Base-by-base conservation (phyloP, 37 sponge, comb jelly and placozoan genomes). In the Sycon ciliatum region DNA sequence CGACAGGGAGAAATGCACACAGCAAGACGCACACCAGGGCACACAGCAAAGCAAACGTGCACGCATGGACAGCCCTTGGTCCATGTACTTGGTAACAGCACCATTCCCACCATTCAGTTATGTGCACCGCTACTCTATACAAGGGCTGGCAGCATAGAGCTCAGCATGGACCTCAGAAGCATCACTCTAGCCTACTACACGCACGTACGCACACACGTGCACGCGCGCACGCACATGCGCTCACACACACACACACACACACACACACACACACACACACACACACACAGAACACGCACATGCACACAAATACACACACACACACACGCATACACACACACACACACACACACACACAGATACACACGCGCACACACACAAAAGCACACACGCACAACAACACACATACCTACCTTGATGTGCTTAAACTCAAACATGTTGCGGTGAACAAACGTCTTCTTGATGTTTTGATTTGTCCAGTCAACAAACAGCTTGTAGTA, bases 361-460 rank as follows among this genome's bases (percentile, higher is more conserved):
- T 38, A 33, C 38, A 36, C 77, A 42, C 67, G 5, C 67, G 66
- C 53, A 32, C 77, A 76, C 39, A 46, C 5, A 23, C 68, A 3
- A 22, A 5, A 23, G 56, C 28, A 22, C 27, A 2, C 56, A 32
- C 54, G 2, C 2, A 40, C 49, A 75, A 40, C 6, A 30, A 58
- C 36, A 76, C 34, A 6, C 63, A 37, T 11, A 67, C 49, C 22
- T 38, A 73, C 73, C 54, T 90, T 90, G 27, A 95, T 95, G 82
- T 95, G 91, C 64, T 90, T 90, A 77, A 90, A 95, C 49, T 95
- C 96, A 75, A 95, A 95, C 91, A 95, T 86, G 73, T 95, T 95
- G 29, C 91, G 68, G 63, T 86, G 82, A 5, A 90, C 91, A 78
- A 90, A 95, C 0, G 96, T 90, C 36, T 64, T 87, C 36, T 81